Evolutionary conservation across 1,140 invertebrate genomes (phyloP), one percentile per base, ranked within the genome.

Genomic region (Stenopsyche tienmushanensis): DNA sequence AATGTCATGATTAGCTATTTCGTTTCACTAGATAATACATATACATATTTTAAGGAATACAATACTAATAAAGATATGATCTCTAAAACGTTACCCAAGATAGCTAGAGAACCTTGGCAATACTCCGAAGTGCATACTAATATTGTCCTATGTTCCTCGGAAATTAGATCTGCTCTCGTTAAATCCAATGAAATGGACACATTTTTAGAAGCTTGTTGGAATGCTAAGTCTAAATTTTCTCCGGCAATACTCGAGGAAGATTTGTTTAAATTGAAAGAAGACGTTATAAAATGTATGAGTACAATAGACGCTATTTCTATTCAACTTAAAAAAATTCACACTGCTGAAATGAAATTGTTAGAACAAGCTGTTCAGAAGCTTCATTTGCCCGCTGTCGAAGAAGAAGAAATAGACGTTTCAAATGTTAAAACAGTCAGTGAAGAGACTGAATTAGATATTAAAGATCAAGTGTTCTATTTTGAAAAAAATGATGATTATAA

Each of bases 391-490:
- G 59, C 65, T 13, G 65, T 67, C 1, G 59, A 67, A 42, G 65
- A 67, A 41, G 59, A 67, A 58, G 49, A 53, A 25, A 24, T 26
- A 10, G 65, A 67, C 18, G 49, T 10, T 5, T 10, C 10, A 25
- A 58, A 55, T 42, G 44, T 66, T 13, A 62, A 25, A 42, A 21
- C 53, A 17, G 65, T 70, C 13, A 60, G 42, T 10, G 69, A 70
- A 62, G 62, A 70, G 20, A 70, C 69, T 5, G 25, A 39, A 15
- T 34, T 67, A 2, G 18, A 60, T 26, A 58, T 70, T 3, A 62
- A 67, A 65, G 69, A 70, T 50, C 65, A 70, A 44, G 65, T 66
- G 8, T 70, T 62, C 62, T 70, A 67, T 41, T 70, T 44, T 47
- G 65, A 64, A 54, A 70, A 70, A 39, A 67, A 41, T 25, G 62